Percentiles rank a stretch among this genome's conserved stretches.
Conservation (phyloP, 2,113 vertebrate genomes). For the Macaca fascicularis region DNA sequence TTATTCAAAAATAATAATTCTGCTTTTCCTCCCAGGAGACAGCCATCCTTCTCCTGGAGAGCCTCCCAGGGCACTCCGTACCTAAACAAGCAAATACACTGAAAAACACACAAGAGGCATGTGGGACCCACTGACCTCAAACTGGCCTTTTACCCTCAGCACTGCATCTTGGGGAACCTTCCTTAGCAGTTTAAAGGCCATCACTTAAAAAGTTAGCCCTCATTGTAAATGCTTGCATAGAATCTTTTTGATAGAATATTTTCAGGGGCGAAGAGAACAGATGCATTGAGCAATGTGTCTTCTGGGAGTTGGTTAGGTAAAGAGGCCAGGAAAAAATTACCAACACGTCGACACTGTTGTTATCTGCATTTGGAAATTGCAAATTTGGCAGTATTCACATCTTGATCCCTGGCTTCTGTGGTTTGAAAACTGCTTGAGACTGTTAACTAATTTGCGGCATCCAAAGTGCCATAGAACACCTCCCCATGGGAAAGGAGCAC, state of each 20-base stretch:
- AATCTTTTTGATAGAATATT: neutral
- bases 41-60: neutral
- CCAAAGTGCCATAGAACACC: no score
- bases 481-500: neutral
- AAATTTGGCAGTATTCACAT: neutral
- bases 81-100: neutral
- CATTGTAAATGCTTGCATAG: neutral
- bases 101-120: neutral
- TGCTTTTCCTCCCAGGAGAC: neutral
- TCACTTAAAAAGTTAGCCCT: neutral
- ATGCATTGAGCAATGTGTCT: neutral
- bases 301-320: neutral
- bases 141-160: neutral
- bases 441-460: neutral
- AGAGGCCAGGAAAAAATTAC: neutral
- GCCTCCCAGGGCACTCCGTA: neutral
- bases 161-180: neutral
- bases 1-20: neutral
- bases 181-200: neutral
- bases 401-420: neutral
- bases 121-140: neutral
- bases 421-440: neutral
- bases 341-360: rapidly evolving
- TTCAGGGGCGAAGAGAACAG: neutral
- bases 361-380: neutral